Evolutionary conservation across 2,113 vertebrate species (phyloP).

Genomic region (Mustelus asterias): DNA sequence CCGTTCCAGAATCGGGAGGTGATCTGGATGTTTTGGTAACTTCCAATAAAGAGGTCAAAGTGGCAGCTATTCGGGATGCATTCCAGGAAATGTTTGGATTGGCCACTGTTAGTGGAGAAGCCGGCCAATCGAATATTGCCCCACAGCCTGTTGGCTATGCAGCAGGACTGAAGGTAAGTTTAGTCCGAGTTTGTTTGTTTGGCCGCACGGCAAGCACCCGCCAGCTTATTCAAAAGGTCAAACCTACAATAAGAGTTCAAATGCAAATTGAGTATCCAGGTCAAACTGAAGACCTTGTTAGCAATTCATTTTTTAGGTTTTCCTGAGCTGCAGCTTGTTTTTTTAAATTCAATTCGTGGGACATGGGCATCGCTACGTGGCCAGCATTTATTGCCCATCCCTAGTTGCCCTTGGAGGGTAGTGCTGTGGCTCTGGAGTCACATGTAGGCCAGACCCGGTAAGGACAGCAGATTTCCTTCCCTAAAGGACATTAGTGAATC

Average conservation of each 20-base stretch:
- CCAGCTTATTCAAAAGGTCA: neutral
- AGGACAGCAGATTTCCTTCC: too few relatives aligned
- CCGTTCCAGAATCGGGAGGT: constrained; percentile 77
- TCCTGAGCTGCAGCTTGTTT: neutral
- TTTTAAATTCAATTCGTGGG: too few relatives aligned
- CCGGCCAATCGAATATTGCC: constrained; percentile 84
- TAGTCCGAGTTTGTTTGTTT: neutral
- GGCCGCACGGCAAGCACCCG: neutral
- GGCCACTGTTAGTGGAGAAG: constrained; percentile 83
- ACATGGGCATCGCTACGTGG: too few relatives aligned
- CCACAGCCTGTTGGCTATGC: constrained; percentile 93
- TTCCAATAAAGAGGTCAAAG: constrained; percentile 79
- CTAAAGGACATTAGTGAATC: too few relatives aligned
- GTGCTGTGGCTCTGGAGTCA: too few relatives aligned
- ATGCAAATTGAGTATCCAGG: neutral
- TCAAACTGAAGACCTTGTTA: neutral
- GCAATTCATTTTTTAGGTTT: neutral
- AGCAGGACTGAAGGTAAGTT: constrained; percentile 85
- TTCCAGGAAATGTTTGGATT: constrained; percentile 97
- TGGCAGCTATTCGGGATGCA: constrained; percentile 82
- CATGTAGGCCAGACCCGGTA: too few relatives aligned
- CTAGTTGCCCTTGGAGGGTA: too few relatives aligned
- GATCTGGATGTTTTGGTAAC: constrained; percentile 91
- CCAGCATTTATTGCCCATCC: too few relatives aligned
- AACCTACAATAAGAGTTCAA: neutral